Evolutionary conservation across 92 coral and sea anemone genomes (phyloP), one percentile per base, ranked within the genome.

Genomic region (Ricordea florida): DNA sequence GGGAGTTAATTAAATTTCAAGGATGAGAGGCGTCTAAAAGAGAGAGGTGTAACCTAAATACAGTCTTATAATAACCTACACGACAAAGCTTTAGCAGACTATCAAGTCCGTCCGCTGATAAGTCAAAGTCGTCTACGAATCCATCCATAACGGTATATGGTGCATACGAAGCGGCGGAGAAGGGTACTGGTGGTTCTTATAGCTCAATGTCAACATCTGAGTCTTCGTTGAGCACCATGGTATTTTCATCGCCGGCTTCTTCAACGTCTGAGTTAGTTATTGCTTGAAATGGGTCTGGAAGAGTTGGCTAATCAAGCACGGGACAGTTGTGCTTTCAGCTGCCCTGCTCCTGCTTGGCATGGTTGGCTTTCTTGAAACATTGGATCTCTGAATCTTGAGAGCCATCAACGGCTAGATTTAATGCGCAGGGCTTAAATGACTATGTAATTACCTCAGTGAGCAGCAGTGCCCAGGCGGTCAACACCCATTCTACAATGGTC

Each of bases 401-500:
- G 66, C 70, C 71, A 74, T 59, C 81, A 38, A 59, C 61, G 25
- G 81, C 81, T 16, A 74, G 66, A 60, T 59, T 59, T 36, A 59
- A 59, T 10, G 47, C 66, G 17, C 66, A 40, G 46, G 31, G 43
- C 40, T 47, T 50, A 20, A 61, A 35, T n/a, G 82, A 62, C 82
- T 75, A 46, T 28, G 49, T 45, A 29, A 30, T 58, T 25, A 45
- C 62, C 1, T 75, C 73, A 10, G 55, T 4, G 13, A 63, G 21
- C 22, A 75, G 82, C 55, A 9, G 43, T 35, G 82, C 11, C 72
- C 82, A 62, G 45, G 73, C 73, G 51, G 29, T 75, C 63, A 75
- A 44, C 13, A 78, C 60, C 69, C 76, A 67, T 56, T 73, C 70
- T 6, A 82, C 81, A 62, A 81, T 81, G 15, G 74, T 64, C 81